Percentiles rank a stretch among this genome's conserved stretches.
Conservation (phyloP, 2,797 vertebrate genomes). For the Xyrichtys novacula region DNA sequence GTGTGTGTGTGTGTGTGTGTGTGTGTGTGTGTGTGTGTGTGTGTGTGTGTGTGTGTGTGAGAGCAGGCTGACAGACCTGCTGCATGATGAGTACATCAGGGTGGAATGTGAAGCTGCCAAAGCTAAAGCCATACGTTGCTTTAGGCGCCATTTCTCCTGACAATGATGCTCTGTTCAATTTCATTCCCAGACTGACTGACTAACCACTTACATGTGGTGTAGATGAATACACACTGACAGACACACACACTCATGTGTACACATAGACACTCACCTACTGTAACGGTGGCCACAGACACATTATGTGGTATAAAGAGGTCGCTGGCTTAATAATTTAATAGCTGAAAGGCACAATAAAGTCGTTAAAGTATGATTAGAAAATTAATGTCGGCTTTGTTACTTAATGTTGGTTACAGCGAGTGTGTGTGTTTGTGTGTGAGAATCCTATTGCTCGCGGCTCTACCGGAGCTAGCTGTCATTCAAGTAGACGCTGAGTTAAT, state of each 20-base stretch:
- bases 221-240: conserved; percentile 33
- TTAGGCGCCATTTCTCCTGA: conserved; percentile 74
- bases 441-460: conserved; percentile 73
- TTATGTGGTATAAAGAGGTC: conserved; percentile 28
- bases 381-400: conserved; percentile 32
- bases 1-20: neutral
- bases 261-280: conserved; percentile 21
- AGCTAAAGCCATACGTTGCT: conserved; percentile 73
- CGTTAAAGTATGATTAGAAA: conserved; percentile 32
- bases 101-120: conserved; percentile 76
- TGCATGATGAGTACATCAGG: conserved; percentile 66
- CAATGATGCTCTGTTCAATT: conserved; percentile 77
- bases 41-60: conserved; percentile 26
- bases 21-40: conserved; percentile 9
- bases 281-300: conserved; percentile 41
- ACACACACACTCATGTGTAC: conserved; percentile 22
- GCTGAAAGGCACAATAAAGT: conserved; percentile 35
- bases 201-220: conserved; percentile 71
- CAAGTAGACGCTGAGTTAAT: conserved; percentile 70
- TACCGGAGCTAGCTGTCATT: conserved; percentile 74
- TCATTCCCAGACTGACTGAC: conserved; percentile 71
- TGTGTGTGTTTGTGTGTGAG: conserved; percentile 15
- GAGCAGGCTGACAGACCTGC: conserved; percentile 48
- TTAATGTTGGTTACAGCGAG: conserved; percentile 11
- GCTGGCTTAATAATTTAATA: conserved; percentile 39